These are phyloP conservation scores for Malthinus seriepunctatus DNA, from an alignment of 2,888 invertebrate genomes.

Conservation along the genomic window DNA sequence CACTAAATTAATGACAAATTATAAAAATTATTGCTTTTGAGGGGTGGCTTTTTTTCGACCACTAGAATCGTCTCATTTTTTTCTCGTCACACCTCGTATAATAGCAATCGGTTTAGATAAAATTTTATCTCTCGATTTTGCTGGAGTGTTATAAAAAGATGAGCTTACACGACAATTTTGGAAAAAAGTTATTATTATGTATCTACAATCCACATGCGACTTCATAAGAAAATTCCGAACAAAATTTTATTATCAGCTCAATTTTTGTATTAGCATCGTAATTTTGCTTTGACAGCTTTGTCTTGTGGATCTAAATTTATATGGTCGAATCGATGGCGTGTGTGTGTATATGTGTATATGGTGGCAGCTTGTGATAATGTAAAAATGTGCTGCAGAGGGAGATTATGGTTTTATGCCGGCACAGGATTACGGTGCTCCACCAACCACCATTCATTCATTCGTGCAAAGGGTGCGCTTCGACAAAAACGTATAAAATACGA, in stretches of 20 bases:
- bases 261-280: conserved; percentile 24
- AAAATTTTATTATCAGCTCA: conserved; percentile 21
- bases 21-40: conserved; percentile 7
- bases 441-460: conserved; percentile 30
- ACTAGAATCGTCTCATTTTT: neutral
- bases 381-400: conserved; percentile 34
- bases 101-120: neutral
- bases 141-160: conserved; percentile 2
- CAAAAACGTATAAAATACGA: conserved; percentile 18
- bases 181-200: conserved; percentile 6
- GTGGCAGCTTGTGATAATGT: conserved; percentile 43
- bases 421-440: conserved; percentile 39
- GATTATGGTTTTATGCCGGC: conserved; percentile 39
- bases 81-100: neutral
- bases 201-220: conserved; percentile 6
- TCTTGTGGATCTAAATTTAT: conserved; percentile 26
- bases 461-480: conserved; percentile 17
- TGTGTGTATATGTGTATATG: conserved; percentile 11
- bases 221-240: conserved; percentile 2
- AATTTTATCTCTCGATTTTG: conserved; percentile 2
- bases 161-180: conserved; percentile 4
- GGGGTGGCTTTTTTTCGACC: neutral
- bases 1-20: conserved; percentile 44
- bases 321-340: conserved; percentile 9
- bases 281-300: conserved; percentile 22